These are phyloP conservation scores for Lepidonotus clava DNA, from an alignment of 2,888 invertebrate species.

Conservation along the genomic window DNA sequence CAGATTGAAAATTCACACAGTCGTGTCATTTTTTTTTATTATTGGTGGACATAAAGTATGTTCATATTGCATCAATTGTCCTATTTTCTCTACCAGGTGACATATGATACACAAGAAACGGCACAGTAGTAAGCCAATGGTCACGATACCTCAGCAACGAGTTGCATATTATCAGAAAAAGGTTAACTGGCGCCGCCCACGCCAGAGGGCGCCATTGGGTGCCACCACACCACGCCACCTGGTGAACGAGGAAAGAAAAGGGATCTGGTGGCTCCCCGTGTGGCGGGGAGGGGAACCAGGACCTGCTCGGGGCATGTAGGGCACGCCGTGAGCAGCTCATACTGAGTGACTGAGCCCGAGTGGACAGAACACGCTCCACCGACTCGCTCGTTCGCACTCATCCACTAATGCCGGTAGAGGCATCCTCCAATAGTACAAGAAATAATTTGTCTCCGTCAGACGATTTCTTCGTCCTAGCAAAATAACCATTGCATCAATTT, in stretches of 20 bases:
- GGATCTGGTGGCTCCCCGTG: not conserved
- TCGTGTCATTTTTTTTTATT: slow-evolving; percentile 45
- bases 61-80: slow-evolving; percentile 54
- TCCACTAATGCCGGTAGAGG: not conserved
- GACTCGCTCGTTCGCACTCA: too few species aligned
- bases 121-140: slow-evolving; percentile 53
- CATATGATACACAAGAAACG: slow-evolving; percentile 53
- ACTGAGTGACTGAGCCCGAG: too few species aligned
- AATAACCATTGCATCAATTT: slow-evolving; percentile 35
- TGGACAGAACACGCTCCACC: too few species aligned
- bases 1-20: slow-evolving; percentile 47
- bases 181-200: not conserved
- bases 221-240: slow-evolving; percentile 49
- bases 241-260: not conserved
- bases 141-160: slow-evolving; percentile 45
- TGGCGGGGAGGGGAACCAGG: slow-evolving; percentile 8
- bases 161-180: slow-evolving; percentile 51
- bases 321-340: too few species aligned
- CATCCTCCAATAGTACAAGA: too few species aligned
- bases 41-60: slow-evolving; percentile 54
- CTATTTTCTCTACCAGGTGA: slow-evolving; percentile 52
- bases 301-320: too few species aligned
- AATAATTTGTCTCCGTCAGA: not conserved
- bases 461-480: slow-evolving; percentile 3
- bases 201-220: not conserved